Conservation (phyloP, 2,113 vertebrate genomes). For the Dissostichus mawsoni region DNA sequence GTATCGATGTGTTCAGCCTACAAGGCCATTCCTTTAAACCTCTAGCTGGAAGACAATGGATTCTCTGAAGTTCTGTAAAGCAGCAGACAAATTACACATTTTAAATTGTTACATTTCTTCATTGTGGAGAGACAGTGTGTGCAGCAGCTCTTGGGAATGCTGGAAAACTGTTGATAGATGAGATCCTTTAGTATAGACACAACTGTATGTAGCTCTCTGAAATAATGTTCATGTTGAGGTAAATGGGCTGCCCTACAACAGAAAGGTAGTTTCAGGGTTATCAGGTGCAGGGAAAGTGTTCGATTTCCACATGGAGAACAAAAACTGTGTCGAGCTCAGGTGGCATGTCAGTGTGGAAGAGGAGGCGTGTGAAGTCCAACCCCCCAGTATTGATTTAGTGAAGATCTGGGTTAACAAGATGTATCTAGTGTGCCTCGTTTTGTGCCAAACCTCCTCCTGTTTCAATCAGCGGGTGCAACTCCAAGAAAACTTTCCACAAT, state of each 20-base stretch:
- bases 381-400: conserved; percentile 40
- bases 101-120: not conserved
- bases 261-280: not conserved
- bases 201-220: not conserved
- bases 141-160: not conserved
- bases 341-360: conserved; percentile 9
- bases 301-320: conserved; percentile 3
- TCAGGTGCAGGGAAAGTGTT: conserved; percentile 2
- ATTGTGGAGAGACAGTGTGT: not conserved
- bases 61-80: conserved; percentile 23
- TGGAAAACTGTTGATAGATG: not conserved
- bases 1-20: conserved; percentile 55
- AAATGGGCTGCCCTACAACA: not conserved
- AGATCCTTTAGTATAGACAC: not conserved
- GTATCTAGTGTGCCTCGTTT: conserved; percentile 31
- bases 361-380: conserved; percentile 35
- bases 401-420: conserved; percentile 45
- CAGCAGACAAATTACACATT: conserved; percentile 3
- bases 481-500: conserved; percentile 19
- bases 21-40: conserved; percentile 49
- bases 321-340: conserved; percentile 7
- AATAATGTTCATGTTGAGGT: not conserved
- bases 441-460: conserved; percentile 23
- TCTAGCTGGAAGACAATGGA: conserved; percentile 3
- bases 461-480: conserved; percentile 14